Evolutionary conservation across 2,113 vertebrate species (phyloP).

Genomic region (Picathartes gymnocephalus): DNA sequence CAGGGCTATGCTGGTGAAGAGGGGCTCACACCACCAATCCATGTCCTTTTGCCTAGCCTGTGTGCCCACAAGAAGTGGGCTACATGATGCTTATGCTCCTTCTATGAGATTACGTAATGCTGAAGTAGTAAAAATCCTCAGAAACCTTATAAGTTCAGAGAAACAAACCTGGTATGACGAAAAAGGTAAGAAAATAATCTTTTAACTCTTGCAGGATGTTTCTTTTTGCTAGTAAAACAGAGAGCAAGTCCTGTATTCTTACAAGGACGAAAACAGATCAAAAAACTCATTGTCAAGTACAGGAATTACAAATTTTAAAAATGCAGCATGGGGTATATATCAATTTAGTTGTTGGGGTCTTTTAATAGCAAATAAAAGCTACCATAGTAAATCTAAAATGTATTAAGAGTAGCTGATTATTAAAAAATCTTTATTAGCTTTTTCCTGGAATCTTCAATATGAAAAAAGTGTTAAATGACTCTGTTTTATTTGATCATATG

Average conservation of each 20-base stretch:
- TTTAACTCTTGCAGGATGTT: conserved; percentile 43
- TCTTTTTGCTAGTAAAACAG: conserved; percentile 53
- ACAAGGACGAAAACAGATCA: conserved; percentile 38
- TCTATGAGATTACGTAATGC: conserved; percentile 34
- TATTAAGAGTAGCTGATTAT: conserved; percentile 12
- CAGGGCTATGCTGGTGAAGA: background rate
- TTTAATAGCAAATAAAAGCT: conserved; percentile 43
- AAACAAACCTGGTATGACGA: conserved; percentile 56
- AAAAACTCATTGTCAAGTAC: conserved; percentile 56
- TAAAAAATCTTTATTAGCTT: conserved; percentile 55
- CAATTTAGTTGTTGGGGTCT: conserved; percentile 6
- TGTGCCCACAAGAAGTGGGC: background rate
- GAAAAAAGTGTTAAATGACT: conserved; percentile 7
- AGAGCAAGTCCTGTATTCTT: conserved; percentile 22
- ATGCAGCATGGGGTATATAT: conserved; percentile 42
- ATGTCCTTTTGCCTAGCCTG: background rate
- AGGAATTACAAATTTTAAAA: conserved; percentile 67
- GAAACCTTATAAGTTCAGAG: conserved; percentile 44
- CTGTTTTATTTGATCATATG: background rate
- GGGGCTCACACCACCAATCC: background rate
- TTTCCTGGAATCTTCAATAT: conserved; percentile 40
- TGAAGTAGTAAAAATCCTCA: conserved; percentile 63
- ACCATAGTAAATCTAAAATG: conserved; percentile 23
- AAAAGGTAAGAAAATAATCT: conserved; percentile 59
- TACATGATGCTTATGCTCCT: conserved; percentile 37